Percentiles rank a stretch among this genome's conserved stretches.
These are phyloP conservation scores for Cyprinodon brontotheroides DNA, from an alignment of 2,113 vertebrate species.

Conservation along the genomic window DNA sequence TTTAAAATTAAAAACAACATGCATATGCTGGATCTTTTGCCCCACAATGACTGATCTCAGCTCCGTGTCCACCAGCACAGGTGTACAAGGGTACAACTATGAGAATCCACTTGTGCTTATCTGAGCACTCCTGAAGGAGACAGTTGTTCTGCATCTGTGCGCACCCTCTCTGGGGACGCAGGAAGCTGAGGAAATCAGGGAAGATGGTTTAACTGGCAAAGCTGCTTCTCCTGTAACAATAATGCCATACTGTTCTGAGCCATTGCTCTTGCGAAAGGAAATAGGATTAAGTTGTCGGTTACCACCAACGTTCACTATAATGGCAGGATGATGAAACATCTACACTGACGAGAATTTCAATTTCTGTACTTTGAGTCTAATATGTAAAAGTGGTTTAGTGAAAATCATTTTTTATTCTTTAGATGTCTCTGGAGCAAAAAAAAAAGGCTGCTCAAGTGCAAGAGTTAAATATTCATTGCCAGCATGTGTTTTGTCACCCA, in stretches of 20 bases:
- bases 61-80: constrained; percentile 46
- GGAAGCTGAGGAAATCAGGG: constrained; percentile 60
- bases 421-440: constrained; percentile 32
- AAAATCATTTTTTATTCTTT: constrained; percentile 37
- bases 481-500: constrained; percentile 76
- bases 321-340: constrained; percentile 62
- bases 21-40: constrained; percentile 67
- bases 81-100: constrained; percentile 59
- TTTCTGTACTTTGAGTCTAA: constrained; percentile 47
- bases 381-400: constrained; percentile 34
- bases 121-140: constrained; percentile 65
- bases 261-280: constrained; percentile 63
- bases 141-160: constrained; percentile 63
- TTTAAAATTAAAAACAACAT: constrained; percentile 61
- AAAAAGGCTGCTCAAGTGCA: constrained; percentile 47
- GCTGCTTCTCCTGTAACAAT: constrained; percentile 69
- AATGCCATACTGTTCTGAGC: constrained; percentile 65
- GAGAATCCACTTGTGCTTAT: constrained; percentile 70
- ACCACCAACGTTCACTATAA: constrained; percentile 52
- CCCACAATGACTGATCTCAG: constrained; percentile 66
- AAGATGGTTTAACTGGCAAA: constrained; percentile 74
- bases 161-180: constrained; percentile 49
- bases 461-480: constrained; percentile 68
- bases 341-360: constrained; percentile 59
- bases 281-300: constrained; percentile 71